phyloP scores from a whole-genome alignment of 2,113 vertebrate genomes.

The Ammodytes marinus region DNA sequence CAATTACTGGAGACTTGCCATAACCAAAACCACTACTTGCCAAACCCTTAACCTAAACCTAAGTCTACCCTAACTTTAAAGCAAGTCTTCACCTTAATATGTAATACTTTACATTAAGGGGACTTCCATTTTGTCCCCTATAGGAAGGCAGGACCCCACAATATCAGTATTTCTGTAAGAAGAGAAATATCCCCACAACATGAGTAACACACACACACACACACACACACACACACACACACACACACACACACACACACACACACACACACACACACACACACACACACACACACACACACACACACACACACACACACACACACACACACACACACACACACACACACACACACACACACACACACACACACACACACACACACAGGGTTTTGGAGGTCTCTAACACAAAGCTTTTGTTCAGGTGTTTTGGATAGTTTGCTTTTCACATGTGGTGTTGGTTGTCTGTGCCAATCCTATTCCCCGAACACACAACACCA shows the following conservation, averaged over 20 bases:
- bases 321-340: background rate
- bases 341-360: background rate
- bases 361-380: background rate
- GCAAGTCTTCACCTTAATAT: no score
- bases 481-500: conserved; percentile 54
- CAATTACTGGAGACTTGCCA: no score
- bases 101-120: no score
- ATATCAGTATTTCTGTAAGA: no score
- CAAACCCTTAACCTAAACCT: no score
- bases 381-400: conserved; percentile 24
- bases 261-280: background rate
- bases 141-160: no score
- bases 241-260: background rate
- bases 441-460: conserved; percentile 48
- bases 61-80: no score
- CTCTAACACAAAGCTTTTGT: conserved; percentile 32
- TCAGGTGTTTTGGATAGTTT: conserved; percentile 38
- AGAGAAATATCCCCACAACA: no score
- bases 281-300: background rate
- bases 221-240: background rate
- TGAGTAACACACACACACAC: background rate
- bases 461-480: conserved; percentile 59
- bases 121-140: no score
- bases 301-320: no score
- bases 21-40: no score